Percentiles rank a stretch among this genome's conserved stretches.
These are phyloP conservation scores for Drosophila percnosoma DNA, from an alignment of 2,888 invertebrate species.

Conservation along the genomic window DNA sequence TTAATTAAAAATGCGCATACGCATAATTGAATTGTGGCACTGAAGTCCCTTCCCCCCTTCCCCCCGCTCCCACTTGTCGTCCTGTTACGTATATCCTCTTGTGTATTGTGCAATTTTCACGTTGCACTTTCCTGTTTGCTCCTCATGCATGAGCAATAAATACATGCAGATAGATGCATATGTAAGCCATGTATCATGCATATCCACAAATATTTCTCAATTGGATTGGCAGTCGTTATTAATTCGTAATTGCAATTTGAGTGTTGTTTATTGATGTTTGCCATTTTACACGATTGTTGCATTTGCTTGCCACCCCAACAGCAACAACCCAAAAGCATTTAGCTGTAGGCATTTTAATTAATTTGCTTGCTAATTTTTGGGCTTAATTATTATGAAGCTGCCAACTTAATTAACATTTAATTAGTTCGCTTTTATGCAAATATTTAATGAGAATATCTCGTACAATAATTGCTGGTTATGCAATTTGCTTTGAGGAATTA, in stretches of 20 bases:
- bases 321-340: background rate
- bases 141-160: constrained; percentile 4
- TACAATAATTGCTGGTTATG: constrained; percentile 38
- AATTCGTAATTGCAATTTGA: constrained; percentile 65
- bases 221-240: constrained; percentile 38
- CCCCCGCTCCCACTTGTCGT: too few relatives aligned
- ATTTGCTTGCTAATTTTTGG: constrained; percentile 38
- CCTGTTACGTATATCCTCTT: background rate
- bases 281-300: constrained; percentile 53
- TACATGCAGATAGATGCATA: background rate
- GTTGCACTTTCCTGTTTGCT: constrained; percentile 8
- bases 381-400: constrained; percentile 31
- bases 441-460: constrained; percentile 41
- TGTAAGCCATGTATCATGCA: constrained; percentile 8
- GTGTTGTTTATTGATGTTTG: constrained; percentile 58
- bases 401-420: constrained; percentile 58
- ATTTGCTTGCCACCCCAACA: constrained; percentile 19
- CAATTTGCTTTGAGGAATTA: constrained; percentile 14
- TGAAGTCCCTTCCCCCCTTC: background rate
- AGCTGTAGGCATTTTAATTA: constrained; percentile 29
- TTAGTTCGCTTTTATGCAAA: constrained; percentile 52
- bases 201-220: constrained; percentile 19
- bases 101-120: background rate
- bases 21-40: constrained; percentile 61
- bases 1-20: constrained; percentile 62